Base-by-base conservation (phyloP, 92 coral and sea anemone species). In the Siderastrea radians region DNA sequence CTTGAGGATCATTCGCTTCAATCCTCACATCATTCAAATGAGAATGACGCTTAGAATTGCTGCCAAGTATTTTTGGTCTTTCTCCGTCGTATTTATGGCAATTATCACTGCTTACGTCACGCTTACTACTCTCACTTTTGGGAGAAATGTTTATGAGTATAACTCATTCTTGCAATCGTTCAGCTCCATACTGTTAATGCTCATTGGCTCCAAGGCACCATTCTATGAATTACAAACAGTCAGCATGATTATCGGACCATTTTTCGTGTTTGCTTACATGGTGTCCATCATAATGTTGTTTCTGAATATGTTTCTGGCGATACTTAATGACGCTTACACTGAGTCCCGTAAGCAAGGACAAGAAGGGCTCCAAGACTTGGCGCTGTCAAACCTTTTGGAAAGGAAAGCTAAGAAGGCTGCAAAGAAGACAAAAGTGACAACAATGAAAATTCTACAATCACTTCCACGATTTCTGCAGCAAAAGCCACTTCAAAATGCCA, bases 281-380 rank as follows among this genome's bases (percentile, higher is more conserved):
- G 53, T 91, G 48, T 80, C 90, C 51, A 95, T 94, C 81, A 88
- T 84, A 45, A 91, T 93, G 98, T 60, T 95, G 3, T 81, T 95
- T 59, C 71, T 95, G 48, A 95, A 94, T 75, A 95, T 95, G 98
- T 95, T 95, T 79, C 86, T 95, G 52, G 98, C 98, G 38, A 95
- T 95, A 51, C 91, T 95, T 9, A 95, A 86, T 75, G 98, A 95
- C 45, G 87, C 98, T 7, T 94, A 91, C 83, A 84, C 92, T 14
- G 93, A 91, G 51, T 92, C 93, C 13, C 86, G 80, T 9, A 66
- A 88, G 15, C 59, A 16, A 8, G 84, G 84, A 55, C 86, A 78
- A 45, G 90, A 85, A 62, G 84, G 77, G 3, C 78, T 60, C 10
- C 65, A 75, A 6, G 93, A 86, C 45, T 59, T 75, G 16, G 85